Base-by-base conservation (phyloP, 1,140 invertebrate genomes). In the Drosophila punjabiensis region DNA sequence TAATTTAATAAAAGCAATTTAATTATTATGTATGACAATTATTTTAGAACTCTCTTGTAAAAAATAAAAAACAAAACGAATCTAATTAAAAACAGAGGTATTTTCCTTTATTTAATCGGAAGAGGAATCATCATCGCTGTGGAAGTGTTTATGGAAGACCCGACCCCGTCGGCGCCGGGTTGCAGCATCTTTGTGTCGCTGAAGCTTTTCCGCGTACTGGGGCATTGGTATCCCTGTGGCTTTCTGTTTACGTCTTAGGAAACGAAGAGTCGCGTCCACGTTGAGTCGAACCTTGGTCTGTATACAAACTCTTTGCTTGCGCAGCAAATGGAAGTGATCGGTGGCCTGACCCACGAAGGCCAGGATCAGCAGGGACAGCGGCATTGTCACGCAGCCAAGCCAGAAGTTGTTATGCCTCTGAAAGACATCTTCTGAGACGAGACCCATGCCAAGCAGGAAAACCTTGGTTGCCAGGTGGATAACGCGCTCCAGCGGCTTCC, bases 1-100 rank as follows among this genome's bases (percentile, higher is more conserved):
- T 88, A 87, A 87, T 88, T 87, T 88, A 88, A 82, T 68, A 59
- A 63, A 86, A 79, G 47, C 71, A 87, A 82, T 59, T 81, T 81
- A 77, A 77, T 81, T 85, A 85, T 87, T 79, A 63, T 61, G 52
- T 80, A 79, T 60, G 76, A 80, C 55, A 73, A 74, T 63, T 82
- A 87, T 76, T 87, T 87, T 83, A 84, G 71, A 81, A 76, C 79
- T 88, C 75, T 76, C 62, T 68, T 88, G 84, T 87, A 88, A 67
- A 87, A 87, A 87, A 83, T 47, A 60, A 84, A 83, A 69, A 63
- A 55, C 30, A 74, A 65, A 74, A 58, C 55, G 45, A 71, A 79
- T 74, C 65, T 77, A 82, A 79, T 79, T 79, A 52, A 80, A 53
- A 47, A 47, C 18, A 0, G 10, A 9, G 70, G 41, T 2, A 2